Evolutionary conservation across 2,113 vertebrate species (phyloP).

Genomic region (Gymnobelideus leadbeateri): DNA sequence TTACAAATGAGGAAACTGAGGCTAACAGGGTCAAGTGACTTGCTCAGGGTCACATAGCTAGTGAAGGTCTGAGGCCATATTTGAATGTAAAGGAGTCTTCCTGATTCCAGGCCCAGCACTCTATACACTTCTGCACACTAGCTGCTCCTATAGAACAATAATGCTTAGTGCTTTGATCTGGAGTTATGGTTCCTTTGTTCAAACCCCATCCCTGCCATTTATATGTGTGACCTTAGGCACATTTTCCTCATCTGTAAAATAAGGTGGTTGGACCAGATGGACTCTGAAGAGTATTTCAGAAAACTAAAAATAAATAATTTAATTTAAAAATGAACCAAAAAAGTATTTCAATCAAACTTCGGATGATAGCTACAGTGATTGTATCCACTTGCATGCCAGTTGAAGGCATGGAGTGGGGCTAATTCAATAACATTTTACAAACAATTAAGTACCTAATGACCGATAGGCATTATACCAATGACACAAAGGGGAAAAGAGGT

Average conservation of each 20-base stretch:
- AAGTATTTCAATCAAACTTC: not conserved
- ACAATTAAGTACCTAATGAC: not conserved
- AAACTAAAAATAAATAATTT: too few relatives aligned
- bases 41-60: too few relatives aligned
- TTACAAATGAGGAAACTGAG: not conserved
- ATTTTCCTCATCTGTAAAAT: not conserved
- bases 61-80: too few relatives aligned
- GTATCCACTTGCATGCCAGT: not conserved
- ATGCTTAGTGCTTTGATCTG: not conserved
- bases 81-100: too few relatives aligned
- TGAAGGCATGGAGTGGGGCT: not conserved
- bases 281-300: too few relatives aligned
- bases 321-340: too few relatives aligned
- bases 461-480: not conserved
- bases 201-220: not conserved
- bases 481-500: not conserved
- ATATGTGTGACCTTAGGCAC: not conserved
- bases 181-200: not conserved
- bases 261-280: not conserved
- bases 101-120: too few relatives aligned
- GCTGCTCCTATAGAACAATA: not conserved
- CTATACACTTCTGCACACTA: not conserved
- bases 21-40: not conserved
- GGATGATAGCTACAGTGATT: not conserved
- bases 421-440: not conserved